Conservation (phyloP, 1,140 invertebrate species). For the Trialeurodes vaporariorum region DNA sequence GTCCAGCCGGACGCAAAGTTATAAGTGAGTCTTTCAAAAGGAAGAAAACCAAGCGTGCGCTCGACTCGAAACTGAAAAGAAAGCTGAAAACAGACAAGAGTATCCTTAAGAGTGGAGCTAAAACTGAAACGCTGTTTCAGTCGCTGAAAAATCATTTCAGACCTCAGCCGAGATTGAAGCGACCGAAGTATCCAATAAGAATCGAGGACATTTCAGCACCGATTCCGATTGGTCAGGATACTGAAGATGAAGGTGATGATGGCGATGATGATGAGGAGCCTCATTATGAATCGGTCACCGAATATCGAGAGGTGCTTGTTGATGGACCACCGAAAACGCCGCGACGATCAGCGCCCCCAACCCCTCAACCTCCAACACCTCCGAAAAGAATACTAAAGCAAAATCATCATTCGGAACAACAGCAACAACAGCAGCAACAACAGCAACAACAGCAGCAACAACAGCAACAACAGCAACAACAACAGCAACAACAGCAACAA, state of each 20-base stretch:
- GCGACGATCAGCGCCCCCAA: too few relatives aligned
- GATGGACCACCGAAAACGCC: too few relatives aligned
- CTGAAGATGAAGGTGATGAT: too few relatives aligned
- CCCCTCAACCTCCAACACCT: not conserved
- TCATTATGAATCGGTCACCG: not conserved
- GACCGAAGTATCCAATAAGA: not conserved
- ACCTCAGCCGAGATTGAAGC: not conserved
- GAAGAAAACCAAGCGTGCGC: not conserved
- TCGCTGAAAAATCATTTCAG: not conserved
- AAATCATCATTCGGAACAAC: not conserved
- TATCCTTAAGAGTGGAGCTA: not conserved
- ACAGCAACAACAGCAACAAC: not conserved
- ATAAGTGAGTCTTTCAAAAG: not conserved
- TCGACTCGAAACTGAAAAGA: not conserved
- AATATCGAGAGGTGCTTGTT: not conserved
- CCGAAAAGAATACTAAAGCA: not conserved
- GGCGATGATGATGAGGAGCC: not conserved
- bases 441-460: not conserved
- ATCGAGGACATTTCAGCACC: not conserved
- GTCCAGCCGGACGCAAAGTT: too few relatives aligned
- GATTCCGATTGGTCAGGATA: not conserved
- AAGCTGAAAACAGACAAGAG: not conserved
- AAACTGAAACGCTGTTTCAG: not conserved
- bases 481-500: not conserved
- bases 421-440: not conserved